Base-by-base conservation (phyloP, 2,113 vertebrate species). In the Bos taurus region DNA sequence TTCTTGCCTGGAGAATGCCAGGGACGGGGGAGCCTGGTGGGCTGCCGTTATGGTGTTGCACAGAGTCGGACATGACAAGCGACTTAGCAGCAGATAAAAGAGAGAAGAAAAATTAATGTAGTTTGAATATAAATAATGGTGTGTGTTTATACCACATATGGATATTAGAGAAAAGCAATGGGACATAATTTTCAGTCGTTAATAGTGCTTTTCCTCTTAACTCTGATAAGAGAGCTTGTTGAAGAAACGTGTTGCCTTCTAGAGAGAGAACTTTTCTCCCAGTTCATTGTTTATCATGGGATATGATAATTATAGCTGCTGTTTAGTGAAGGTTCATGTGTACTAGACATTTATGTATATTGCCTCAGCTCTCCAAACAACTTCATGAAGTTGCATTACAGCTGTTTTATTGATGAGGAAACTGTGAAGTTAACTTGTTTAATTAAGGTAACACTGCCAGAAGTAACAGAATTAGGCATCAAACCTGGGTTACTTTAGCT, bases 391-490 rank as follows among this genome's bases (percentile, higher is more conserved):
- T 96, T 67, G 10, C 80, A 62, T 86, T 89, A 93, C 40, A 16
- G 46, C 17, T 95, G n/a, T 59, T 78, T 94, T 78, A 86, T 93
- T 97, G 86, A 80, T 95, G 48, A 95, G 28, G 40, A 93, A 97
- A n/a, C 33, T 48, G 11, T n/a, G 23, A 93, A 25, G 64, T 43
- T 87, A 95, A 71, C 40, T 94, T 97, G 12, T 94, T 88, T 77
- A 50, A 74, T 88, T 77, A 50, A 74, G 36, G 21, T 77, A 80
- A 81, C 40, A 16, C 67, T 95, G 54, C 33, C 25, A 67, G 14
- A 74, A 87, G 26, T 95, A 87, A 88, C 25, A 95, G 71, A 94
- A 93, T 83, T 94, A 71, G 59, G 57, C 46, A 81, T 98, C 46
- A 96, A 4, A 90, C n/a, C 62, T 40, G 30, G n/a, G n/a, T 78